phyloP scores from a whole-genome alignment of 1,140 invertebrate genomes.

The Brachionus plicatilis region DNA sequence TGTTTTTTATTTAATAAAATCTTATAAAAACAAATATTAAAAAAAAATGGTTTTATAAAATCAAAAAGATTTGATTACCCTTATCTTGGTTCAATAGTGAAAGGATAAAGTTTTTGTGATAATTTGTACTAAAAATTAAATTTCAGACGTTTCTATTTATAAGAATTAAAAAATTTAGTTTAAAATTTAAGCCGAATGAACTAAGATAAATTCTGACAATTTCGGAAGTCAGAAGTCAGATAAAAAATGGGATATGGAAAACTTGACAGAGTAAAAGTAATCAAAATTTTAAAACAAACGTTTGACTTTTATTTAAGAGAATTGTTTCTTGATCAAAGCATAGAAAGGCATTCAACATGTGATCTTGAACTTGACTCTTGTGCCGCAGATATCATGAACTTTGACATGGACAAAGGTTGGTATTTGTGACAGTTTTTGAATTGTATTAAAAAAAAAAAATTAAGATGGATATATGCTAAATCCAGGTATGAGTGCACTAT shows the following conservation, averaged over 20 bases:
- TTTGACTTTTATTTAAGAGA: conserved; percentile 45
- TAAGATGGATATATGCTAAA: conserved; percentile 58
- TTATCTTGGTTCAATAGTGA: conserved; percentile 69
- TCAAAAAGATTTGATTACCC: too few relatives aligned
- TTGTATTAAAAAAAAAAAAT: too few relatives aligned
- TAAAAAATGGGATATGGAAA: neutral
- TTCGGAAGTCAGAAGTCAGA: neutral
- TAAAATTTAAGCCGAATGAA: neutral
- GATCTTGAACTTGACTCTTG: conserved; percentile 68
- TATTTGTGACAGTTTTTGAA: too few relatives aligned
- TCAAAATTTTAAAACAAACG: neutral
- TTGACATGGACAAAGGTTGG: neutral
- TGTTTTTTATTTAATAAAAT: conserved; percentile 45
- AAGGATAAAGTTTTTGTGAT: conserved; percentile 79
- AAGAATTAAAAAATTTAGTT: conserved; percentile 48
- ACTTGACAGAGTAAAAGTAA: neutral
- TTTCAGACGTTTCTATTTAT: conserved; percentile 65
- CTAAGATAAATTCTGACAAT: neutral
- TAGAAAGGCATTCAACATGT: conserved; percentile 55
- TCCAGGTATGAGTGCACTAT: conserved; percentile 81
- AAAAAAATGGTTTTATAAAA: neutral
- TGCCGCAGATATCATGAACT: conserved; percentile 68
- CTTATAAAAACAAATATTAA: conserved; percentile 69
- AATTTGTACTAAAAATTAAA: conserved; percentile 85
- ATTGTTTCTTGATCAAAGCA: conserved; percentile 44